Percentiles rank a stretch among this genome's conserved stretches.
phyloP scores from a whole-genome alignment of 2,888 invertebrate genomes.

The Leucoma salicis region DNA sequence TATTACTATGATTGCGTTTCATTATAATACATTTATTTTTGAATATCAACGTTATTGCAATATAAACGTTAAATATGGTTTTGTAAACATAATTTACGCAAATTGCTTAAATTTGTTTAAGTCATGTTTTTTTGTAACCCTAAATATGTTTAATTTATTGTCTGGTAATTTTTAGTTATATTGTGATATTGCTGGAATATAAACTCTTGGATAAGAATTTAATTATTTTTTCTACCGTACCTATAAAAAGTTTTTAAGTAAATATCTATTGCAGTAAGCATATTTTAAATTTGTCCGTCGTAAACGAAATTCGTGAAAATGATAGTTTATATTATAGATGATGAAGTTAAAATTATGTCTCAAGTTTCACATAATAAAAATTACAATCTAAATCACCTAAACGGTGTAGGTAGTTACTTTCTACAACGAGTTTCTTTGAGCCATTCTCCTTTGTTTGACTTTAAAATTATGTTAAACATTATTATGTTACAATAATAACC shows the following conservation, averaged over 20 bases:
- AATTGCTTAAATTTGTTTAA: constrained; percentile 45
- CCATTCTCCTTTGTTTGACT: constrained; percentile 37
- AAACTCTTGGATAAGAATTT: too few species aligned
- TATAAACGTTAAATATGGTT: constrained; percentile 30
- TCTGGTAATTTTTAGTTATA: neutral
- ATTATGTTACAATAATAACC: constrained; percentile 46
- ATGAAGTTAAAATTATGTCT: constrained; percentile 29
- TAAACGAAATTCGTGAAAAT: constrained; percentile 14
- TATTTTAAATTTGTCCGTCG: too few species aligned
- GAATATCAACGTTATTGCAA: constrained; percentile 37
- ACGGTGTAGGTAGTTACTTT: constrained; percentile 33
- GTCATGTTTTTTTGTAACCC: constrained; percentile 15
- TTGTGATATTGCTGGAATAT: too few species aligned
- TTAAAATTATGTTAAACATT: constrained; percentile 50
- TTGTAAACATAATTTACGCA: constrained; percentile 6
- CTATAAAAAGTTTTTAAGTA: too few species aligned
- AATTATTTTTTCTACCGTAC: too few species aligned
- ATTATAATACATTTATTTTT: constrained; percentile 70
- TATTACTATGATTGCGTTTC: constrained; percentile 69
- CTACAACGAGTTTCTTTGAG: constrained; percentile 36
- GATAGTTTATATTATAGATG: constrained; percentile 7
- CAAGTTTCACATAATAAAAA: constrained; percentile 30
- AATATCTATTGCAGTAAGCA: too few species aligned
- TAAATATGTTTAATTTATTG: constrained; percentile 13
- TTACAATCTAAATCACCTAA: constrained; percentile 24